A percentile compares a stretch with the other conserved stretches of the same genome.
Evolutionary conservation across 2,797 vertebrate genomes (phyloP).

Genomic region (Thunnus albacares): DNA sequence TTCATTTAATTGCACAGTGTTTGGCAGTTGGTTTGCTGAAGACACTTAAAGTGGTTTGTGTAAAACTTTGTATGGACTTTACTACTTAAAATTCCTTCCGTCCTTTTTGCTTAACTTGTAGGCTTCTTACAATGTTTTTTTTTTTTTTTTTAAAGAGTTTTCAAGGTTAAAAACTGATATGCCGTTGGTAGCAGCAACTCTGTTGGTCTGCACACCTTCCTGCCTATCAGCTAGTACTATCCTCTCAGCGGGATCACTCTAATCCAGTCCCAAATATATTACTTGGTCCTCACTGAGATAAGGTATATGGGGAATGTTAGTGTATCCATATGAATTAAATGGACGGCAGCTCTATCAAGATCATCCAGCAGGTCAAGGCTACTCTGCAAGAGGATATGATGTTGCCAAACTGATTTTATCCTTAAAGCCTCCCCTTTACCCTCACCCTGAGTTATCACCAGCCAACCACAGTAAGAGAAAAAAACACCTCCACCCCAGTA

Average conservation of each 20-base stretch:
- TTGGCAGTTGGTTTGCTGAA: neutral
- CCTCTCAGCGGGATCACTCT: conserved; percentile 63
- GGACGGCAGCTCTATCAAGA: conserved; percentile 73
- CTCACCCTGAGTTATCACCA: conserved; percentile 37
- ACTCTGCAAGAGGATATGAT: conserved; percentile 69
- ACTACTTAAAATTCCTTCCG: neutral
- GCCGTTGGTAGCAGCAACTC: conserved; percentile 25
- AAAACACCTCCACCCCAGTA: neutral
- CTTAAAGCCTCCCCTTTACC: conserved; percentile 1
- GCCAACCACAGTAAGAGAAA: conserved; percentile 19
- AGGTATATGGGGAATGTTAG: conserved; percentile 66
- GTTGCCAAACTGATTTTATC: conserved; percentile 47
- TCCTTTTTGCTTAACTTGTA: conserved; percentile 3
- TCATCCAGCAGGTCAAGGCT: conserved; percentile 75
- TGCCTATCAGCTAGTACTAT: conserved; percentile 45
- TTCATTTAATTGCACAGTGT: neutral
- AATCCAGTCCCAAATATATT: conserved; percentile 78
- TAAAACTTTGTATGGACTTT: neutral
- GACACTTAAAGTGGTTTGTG: neutral
- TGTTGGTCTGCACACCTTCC: conserved; percentile 45
- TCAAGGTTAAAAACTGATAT: conserved; percentile 56
- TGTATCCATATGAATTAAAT: conserved; percentile 80
- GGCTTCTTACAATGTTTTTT: conserved; percentile 6
- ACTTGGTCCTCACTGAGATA: conserved; percentile 74
- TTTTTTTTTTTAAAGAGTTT: conserved; percentile 13